Evolutionary conservation across 1,140 invertebrate species (phyloP).

Genomic region (Chrysoperla carnea): DNA sequence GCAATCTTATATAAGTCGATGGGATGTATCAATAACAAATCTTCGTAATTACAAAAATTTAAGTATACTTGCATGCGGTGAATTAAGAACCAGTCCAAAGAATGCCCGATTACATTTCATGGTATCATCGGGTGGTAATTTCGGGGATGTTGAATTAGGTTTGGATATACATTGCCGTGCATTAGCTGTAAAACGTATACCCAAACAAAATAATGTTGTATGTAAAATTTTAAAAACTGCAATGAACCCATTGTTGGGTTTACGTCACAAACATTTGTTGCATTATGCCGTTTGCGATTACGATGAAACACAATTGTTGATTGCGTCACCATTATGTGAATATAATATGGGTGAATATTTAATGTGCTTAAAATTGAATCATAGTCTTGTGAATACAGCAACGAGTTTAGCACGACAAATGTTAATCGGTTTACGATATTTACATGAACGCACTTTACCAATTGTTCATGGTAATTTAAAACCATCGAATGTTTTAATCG

Average conservation of each 20-base stretch:
- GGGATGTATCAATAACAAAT: conserved; percentile 8
- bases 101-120: conserved; percentile 8
- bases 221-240: conserved; percentile 11
- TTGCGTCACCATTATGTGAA: conserved; percentile 18
- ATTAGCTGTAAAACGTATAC: conserved; percentile 16
- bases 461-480: conserved; percentile 25
- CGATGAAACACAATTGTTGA: conserved; percentile 13
- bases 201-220: conserved; percentile 8
- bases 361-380: conserved; percentile 10
- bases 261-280: conserved; percentile 15
- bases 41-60: conserved; percentile 8
- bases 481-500: conserved; percentile 21
- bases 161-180: conserved; percentile 10
- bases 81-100: conserved; percentile 9
- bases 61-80: conserved; percentile 9
- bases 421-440: conserved; percentile 16
- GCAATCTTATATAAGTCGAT: conserved; percentile 2
- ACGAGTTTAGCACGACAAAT: conserved; percentile 15
- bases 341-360: conserved; percentile 20
- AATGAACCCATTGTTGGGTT: conserved; percentile 11
- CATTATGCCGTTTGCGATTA: conserved; percentile 15
- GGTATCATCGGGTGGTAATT: conserved; percentile 15
- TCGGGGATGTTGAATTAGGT: conserved; percentile 14
- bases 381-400: conserved; percentile 1
- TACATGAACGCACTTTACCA: conserved; percentile 15